Evolutionary conservation across 2,888 invertebrate genomes (phyloP).

Genomic region (Campopleginae sp.): DNA sequence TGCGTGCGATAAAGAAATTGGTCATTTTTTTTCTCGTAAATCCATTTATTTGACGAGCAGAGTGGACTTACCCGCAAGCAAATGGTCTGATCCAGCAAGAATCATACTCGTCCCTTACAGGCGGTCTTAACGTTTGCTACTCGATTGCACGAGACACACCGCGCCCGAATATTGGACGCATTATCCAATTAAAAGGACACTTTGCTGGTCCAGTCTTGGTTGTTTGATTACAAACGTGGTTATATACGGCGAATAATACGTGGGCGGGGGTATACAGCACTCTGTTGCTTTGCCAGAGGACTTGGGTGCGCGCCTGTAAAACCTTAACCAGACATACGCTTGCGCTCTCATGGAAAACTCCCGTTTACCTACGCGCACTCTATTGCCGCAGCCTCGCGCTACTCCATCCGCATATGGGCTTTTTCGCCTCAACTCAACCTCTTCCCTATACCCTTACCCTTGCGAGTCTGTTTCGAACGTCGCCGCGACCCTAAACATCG

Average conservation of each 20-base stretch:
- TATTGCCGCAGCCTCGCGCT: conserved; percentile 59
- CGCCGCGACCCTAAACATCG: neutral
- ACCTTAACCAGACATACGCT: conserved; percentile 71
- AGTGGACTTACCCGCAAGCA: conserved; percentile 84
- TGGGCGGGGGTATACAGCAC: conserved; percentile 82
- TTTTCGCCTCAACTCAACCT: neutral
- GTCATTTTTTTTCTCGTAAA: neutral
- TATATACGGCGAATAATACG: conserved; percentile 80
- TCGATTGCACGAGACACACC: conserved; percentile 72
- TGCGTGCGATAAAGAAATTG: neutral
- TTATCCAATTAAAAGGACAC: conserved; percentile 73
- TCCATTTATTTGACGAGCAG: conserved; percentile 55
- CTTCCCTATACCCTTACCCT: neutral
- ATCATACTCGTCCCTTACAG: conserved; percentile 81
- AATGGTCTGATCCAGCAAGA: conserved; percentile 84
- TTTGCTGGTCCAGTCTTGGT: conserved; percentile 66
- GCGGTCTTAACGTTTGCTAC: conserved; percentile 71
- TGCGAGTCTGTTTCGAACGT: neutral
- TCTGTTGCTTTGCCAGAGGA: conserved; percentile 80
- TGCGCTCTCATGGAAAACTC: conserved; percentile 58
- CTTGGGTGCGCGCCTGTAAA: conserved; percentile 79
- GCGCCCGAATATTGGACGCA: conserved; percentile 76
- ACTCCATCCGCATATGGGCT: conserved; percentile 4
- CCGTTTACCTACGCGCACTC: conserved; percentile 58
- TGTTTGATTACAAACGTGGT: conserved; percentile 80